Base-by-base conservation (phyloP, 2,113 vertebrate genomes). In the Cryptotis parvus region DNA sequence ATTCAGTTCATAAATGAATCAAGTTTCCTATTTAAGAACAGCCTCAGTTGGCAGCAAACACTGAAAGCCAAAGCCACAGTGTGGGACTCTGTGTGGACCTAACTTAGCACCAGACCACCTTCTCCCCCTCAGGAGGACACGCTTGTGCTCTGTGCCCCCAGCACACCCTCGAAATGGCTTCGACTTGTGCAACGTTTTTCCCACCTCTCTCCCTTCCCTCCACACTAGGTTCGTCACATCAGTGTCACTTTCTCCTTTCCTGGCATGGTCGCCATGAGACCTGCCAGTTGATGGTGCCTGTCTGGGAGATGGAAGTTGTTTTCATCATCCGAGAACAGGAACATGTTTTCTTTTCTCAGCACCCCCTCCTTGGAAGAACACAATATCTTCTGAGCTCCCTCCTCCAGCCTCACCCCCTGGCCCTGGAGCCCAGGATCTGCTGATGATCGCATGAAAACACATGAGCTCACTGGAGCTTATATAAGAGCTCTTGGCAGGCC, bases 391-490 rank as follows among this genome's bases (percentile, higher is more conserved):
- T 78, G 35, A 91, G 79, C 77, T 88, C 43, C 89, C 83, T 93
- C 45, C 86, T 95, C 87, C 79, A 68, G 73, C 89, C 77, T 95
- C 68, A 95, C 81, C 94, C 94, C 88, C 68, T 72, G 76, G 79
- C 76, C 77, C 87, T 43, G 72, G 68, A 94, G 89, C 92, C 75
- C 91, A 70, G 35, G 84, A 92, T 82, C 92, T 41, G 39, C 49
- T 65, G 76, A 15, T 2, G 7, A 35, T 58, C 55, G 35, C n/a
- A 1, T 84, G 89, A 83, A 93, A 94, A 92, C 80, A n/a, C 41
- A 16, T 16, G 7, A 86, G 90, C 77, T 77, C 94, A 73, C 7
- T 41, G 29, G 58, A 2, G 27, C 86, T 96, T 82, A 39, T 4
- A 89, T 93, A 78, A 84, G 90, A 79, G 61, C 66, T 86, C 83